A percentile compares a stretch with the other conserved stretches of the same genome.
phyloP scores from a whole-genome alignment of 2,113 vertebrate species.

The Electrona antarctica region DNA sequence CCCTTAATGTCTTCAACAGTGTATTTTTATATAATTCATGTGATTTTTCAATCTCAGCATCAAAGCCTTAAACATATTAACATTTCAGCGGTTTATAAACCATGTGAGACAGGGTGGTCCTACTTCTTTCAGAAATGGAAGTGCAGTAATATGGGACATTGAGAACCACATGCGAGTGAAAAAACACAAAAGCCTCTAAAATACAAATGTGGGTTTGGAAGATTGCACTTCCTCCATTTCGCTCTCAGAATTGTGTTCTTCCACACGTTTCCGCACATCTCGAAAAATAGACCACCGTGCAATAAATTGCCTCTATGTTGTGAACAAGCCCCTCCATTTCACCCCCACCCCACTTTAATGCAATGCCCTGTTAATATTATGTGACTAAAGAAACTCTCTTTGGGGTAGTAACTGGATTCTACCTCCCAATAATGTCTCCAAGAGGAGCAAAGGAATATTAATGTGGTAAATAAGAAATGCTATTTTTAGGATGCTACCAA shows the following conservation, averaged over 20 bases:
- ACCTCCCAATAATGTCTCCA: slow-evolving; percentile 60
- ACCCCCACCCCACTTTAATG: slow-evolving; percentile 58
- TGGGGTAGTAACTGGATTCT: slow-evolving; percentile 76
- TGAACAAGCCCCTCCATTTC: slow-evolving; percentile 33
- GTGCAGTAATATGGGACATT: background rate
- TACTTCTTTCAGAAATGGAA: slow-evolving; percentile 13
- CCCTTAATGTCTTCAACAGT: too few relatives aligned
- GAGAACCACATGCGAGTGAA: background rate
- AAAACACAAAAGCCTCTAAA: slow-evolving; percentile 20
- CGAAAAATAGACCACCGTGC: slow-evolving; percentile 58
- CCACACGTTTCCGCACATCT: slow-evolving; percentile 19
- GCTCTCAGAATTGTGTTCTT: slow-evolving; percentile 11
- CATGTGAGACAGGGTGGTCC: background rate
- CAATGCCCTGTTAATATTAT: slow-evolving; percentile 71
- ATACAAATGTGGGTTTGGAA: slow-evolving; percentile 12
- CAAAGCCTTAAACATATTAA: slow-evolving; percentile 13
- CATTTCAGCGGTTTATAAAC: slow-evolving; percentile 6
- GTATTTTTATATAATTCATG: background rate
- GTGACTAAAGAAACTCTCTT: slow-evolving; percentile 77
- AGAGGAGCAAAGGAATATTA: slow-evolving; percentile 67
- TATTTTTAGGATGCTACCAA: slow-evolving; percentile 75
- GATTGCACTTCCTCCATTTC: slow-evolving; percentile 24
- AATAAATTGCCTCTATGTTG: slow-evolving; percentile 68
- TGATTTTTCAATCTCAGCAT: slow-evolving; percentile 4
- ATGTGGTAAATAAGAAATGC: slow-evolving; percentile 77